Percentiles rank a stretch among this genome's conserved stretches.
These are phyloP conservation scores for Rhipidura dahli DNA, from an alignment of 2,113 vertebrate species.

Conservation along the genomic window DNA sequence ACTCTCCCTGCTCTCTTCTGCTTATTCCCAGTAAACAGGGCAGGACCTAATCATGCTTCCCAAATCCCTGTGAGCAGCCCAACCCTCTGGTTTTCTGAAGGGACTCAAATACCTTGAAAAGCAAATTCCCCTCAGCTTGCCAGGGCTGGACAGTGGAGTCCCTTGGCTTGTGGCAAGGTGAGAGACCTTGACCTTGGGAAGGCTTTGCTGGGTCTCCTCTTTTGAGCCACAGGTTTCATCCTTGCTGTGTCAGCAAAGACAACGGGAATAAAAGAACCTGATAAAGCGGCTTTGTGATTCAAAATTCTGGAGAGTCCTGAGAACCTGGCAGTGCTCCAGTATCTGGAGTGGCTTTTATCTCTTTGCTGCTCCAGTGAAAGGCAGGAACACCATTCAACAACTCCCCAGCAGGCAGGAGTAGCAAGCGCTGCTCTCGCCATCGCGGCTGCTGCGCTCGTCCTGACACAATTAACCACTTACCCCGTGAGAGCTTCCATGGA, in stretches of 20 bases:
- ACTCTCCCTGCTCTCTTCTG: neutral
- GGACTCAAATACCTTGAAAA: neutral
- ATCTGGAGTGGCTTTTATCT: conserved; percentile 29
- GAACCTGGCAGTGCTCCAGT: neutral
- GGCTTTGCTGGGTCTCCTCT: neutral
- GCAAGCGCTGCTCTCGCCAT: neutral
- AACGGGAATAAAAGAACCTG: neutral
- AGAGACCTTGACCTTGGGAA: neutral
- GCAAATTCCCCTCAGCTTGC: neutral
- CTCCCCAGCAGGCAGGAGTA: conserved; percentile 19
- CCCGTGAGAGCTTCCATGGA: neutral
- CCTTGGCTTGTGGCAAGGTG: neutral
- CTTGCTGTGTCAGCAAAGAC: conserved; percentile 34
- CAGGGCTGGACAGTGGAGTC: neutral
- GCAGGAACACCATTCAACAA: neutral
- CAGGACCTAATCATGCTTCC: neutral
- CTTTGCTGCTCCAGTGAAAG: conserved; percentile 2
- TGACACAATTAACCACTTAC: conserved; percentile 41
- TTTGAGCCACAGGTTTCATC: neutral
- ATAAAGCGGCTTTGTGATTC: conserved; percentile 28
- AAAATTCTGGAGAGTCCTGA: conserved; percentile 26
- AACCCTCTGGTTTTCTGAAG: neutral
- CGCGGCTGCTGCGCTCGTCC: neutral
- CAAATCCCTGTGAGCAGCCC: neutral
- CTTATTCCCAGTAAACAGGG: neutral